Conservation (phyloP, 53 echinoderm and acorn worm species). For the Glandiceps talaboti region DNA sequence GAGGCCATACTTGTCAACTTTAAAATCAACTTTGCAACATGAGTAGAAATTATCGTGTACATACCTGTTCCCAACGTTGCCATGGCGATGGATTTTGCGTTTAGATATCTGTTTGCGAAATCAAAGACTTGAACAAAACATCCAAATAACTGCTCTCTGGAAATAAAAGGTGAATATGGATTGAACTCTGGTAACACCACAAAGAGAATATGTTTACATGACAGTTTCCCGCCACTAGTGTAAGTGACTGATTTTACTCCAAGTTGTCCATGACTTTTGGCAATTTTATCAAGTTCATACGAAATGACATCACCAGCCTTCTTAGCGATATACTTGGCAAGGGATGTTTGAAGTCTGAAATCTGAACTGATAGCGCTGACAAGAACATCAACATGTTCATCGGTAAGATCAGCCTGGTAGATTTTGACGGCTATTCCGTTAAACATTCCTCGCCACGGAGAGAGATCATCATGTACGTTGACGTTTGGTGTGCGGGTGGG, state of each 20-base stretch:
- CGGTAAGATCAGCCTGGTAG: background rate
- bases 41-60: too few relatives aligned
- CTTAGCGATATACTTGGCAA: background rate
- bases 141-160: background rate
- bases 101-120: background rate
- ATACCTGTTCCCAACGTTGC: background rate
- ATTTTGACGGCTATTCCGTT: background rate
- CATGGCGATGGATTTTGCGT: background rate
- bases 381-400: background rate
- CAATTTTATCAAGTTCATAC: background rate
- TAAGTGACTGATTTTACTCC: background rate
- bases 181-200: background rate
- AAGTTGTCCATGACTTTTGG: background rate
- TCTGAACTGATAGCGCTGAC: background rate
- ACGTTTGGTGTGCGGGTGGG: too few relatives aligned
- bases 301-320: background rate
- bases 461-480: too few relatives aligned
- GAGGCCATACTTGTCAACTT: too few relatives aligned
- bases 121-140: background rate
- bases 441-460: background rate
- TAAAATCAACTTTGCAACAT: too few relatives aligned
- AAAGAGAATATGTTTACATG: background rate
- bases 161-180: background rate
- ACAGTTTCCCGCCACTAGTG: background rate
- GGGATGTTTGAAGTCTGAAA: background rate